phyloP scores from a whole-genome alignment of 2,797 vertebrate genomes.

The Semotilus atromaculatus region DNA sequence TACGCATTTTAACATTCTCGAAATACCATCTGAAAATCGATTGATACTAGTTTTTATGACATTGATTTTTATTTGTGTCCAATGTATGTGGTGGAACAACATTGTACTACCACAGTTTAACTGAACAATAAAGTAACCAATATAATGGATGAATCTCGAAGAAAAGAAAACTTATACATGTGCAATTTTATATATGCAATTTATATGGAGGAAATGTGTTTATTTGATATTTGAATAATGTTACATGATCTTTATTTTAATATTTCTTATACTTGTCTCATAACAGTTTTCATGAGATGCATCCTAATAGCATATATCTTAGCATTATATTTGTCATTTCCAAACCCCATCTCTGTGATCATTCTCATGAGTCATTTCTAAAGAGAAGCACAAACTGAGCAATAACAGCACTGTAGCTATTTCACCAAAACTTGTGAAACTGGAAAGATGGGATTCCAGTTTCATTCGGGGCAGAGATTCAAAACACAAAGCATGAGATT shows the following conservation, averaged over 20 bases:
- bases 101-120: not conserved
- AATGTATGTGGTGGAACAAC: not conserved
- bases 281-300: not conserved
- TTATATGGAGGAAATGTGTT: not conserved
- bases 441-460: slow-evolving; percentile 16
- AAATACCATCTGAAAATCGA: slow-evolving; percentile 69
- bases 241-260: not conserved
- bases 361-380: not conserved
- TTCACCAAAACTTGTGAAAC: slow-evolving; percentile 35
- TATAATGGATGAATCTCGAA: not conserved
- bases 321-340: not conserved
- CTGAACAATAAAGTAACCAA: not conserved
- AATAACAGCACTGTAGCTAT: not conserved
- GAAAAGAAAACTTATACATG: not conserved
- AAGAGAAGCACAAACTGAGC: not conserved
- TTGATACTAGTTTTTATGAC: not conserved
- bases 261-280: not conserved
- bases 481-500: not conserved
- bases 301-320: not conserved
- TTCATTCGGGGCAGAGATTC: not conserved
- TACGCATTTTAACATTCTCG: slow-evolving; percentile 54
- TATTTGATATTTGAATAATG: no score
- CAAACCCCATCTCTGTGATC: not conserved
- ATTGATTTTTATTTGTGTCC: not conserved
- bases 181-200: no score